phyloP scores from a whole-genome alignment of 1,140 invertebrate species.

The Drosophila quadrilineata region DNA sequence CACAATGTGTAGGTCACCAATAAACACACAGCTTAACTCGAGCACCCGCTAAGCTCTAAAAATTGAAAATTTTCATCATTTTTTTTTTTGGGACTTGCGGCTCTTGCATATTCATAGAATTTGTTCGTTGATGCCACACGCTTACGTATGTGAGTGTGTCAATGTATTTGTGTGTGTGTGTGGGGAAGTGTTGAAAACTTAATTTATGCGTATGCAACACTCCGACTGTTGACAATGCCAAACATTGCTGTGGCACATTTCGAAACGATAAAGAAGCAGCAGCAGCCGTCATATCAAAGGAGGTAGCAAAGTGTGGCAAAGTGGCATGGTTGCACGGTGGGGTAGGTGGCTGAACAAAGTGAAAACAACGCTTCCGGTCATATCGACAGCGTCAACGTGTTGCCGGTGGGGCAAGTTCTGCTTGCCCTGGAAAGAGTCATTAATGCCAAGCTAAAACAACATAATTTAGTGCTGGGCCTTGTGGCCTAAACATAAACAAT shows the following conservation, averaged over 20 bases:
- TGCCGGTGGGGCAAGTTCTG: background rate
- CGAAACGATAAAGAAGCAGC: background rate
- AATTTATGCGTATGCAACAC: slow-evolving; percentile 49
- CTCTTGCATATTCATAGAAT: too few relatives aligned
- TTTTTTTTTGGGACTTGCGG: too few relatives aligned
- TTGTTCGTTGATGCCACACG: too few relatives aligned
- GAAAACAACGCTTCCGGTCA: slow-evolving; percentile 51
- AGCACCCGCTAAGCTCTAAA: too few relatives aligned
- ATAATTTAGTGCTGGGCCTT: slow-evolving; percentile 56
- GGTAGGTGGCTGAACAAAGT: background rate
- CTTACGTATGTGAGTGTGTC: too few relatives aligned
- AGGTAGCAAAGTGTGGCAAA: background rate
- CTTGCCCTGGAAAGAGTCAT: slow-evolving; percentile 43
- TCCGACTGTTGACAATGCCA: slow-evolving; percentile 22
- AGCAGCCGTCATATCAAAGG: too few relatives aligned
- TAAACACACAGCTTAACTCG: too few relatives aligned
- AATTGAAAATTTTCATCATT: too few relatives aligned
- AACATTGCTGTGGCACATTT: background rate
- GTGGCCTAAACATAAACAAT: slow-evolving; percentile 63
- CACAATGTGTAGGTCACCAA: too few relatives aligned
- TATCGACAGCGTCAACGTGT: slow-evolving; percentile 34
- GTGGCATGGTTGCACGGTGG: too few relatives aligned
- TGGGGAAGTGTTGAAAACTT: slow-evolving; percentile 16
- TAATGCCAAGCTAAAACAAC: slow-evolving; percentile 67
- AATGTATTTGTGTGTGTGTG: slow-evolving; percentile 14